These are phyloP conservation scores for Clinocottus analis DNA, from an alignment of 2,113 vertebrate species.

Conservation along the genomic window DNA sequence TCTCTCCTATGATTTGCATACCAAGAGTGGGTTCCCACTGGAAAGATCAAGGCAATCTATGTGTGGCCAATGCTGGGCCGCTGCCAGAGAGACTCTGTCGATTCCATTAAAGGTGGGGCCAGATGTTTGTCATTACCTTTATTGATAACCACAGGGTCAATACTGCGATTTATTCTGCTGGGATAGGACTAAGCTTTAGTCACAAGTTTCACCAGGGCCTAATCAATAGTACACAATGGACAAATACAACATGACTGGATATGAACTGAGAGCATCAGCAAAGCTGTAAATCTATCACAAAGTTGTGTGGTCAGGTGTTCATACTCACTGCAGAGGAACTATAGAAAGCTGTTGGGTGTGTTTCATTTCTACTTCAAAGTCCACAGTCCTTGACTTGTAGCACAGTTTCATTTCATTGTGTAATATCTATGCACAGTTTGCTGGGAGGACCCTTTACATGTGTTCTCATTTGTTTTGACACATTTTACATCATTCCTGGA, in stretches of 20 bases:
- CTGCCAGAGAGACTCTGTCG: slow-evolving; percentile 81
- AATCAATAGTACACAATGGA: slow-evolving; percentile 84
- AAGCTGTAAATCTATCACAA: slow-evolving; percentile 61
- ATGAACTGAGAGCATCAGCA: slow-evolving; percentile 71
- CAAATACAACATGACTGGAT: slow-evolving; percentile 79
- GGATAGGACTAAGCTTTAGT: slow-evolving; percentile 84
- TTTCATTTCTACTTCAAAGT: slow-evolving; percentile 27
- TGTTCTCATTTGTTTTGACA: slow-evolving; percentile 4
- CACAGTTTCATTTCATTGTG: slow-evolving; percentile 25
- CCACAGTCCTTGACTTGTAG: slow-evolving; percentile 20
- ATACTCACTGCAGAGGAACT: slow-evolving; percentile 15
- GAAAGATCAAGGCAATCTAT: slow-evolving; percentile 83
- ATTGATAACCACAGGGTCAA: slow-evolving; percentile 85
- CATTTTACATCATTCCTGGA: background rate
- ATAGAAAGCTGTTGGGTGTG: slow-evolving; percentile 15
- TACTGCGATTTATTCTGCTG: slow-evolving; percentile 85
- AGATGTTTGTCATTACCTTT: slow-evolving; percentile 87
- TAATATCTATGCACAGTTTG: slow-evolving; percentile 1
- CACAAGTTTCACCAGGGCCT: slow-evolving; percentile 80
- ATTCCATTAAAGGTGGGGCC: slow-evolving; percentile 85
- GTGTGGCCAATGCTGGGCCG: slow-evolving; percentile 68
- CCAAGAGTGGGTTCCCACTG: slow-evolving; percentile 73
- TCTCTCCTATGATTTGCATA: slow-evolving; percentile 74
- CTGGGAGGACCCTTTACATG: background rate
- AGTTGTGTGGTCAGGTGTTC: slow-evolving; percentile 54